phyloP scores from a whole-genome alignment of 2,797 vertebrate species.

The Syngnathus rostellatus region DNA sequence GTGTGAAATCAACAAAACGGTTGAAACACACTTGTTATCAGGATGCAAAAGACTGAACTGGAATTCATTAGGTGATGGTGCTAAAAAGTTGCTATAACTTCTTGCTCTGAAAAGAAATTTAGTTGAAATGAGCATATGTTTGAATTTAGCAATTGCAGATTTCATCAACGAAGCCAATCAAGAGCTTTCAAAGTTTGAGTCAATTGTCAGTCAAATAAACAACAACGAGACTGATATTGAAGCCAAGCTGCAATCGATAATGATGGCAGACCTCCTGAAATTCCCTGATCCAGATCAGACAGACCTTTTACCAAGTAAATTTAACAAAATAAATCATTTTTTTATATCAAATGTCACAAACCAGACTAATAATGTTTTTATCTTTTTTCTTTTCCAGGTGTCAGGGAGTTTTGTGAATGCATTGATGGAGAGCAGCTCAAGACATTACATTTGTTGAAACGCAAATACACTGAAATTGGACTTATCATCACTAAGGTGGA shows the following conservation, averaged over 20 bases:
- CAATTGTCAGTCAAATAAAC: slow-evolving; percentile 77
- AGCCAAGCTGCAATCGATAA: slow-evolving; percentile 71
- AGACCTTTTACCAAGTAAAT: slow-evolving; percentile 73
- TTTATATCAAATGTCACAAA: neutral
- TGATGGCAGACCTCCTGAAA: slow-evolving; percentile 79
- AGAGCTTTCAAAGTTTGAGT: slow-evolving; percentile 77
- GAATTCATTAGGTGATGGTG: slow-evolving; percentile 78
- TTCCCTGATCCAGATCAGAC: slow-evolving; percentile 53
- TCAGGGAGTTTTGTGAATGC: slow-evolving; percentile 81
- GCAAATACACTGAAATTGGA: slow-evolving; percentile 77
- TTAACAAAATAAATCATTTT: neutral
- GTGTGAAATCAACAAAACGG: slow-evolving; percentile 61
- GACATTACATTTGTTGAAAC: slow-evolving; percentile 68
- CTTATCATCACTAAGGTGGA: slow-evolving; percentile 82
- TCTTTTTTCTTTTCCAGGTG: slow-evolving; percentile 61
- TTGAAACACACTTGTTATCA: slow-evolving; percentile 64
- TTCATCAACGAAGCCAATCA: slow-evolving; percentile 71
- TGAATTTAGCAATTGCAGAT: slow-evolving; percentile 72
- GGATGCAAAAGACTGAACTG: slow-evolving; percentile 82
- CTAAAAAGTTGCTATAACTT: neutral
- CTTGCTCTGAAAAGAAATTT: too few relatives aligned
- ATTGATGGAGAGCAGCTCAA: slow-evolving; percentile 71
- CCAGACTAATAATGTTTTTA: slow-evolving; percentile 8
- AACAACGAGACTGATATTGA: slow-evolving; percentile 76
- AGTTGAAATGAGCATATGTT: slow-evolving; percentile 5